A percentile compares a stretch with the other conserved stretches of the same genome.
These are phyloP conservation scores for Creontiades dilutus DNA, from an alignment of 2,888 invertebrate genomes.

Conservation along the genomic window DNA sequence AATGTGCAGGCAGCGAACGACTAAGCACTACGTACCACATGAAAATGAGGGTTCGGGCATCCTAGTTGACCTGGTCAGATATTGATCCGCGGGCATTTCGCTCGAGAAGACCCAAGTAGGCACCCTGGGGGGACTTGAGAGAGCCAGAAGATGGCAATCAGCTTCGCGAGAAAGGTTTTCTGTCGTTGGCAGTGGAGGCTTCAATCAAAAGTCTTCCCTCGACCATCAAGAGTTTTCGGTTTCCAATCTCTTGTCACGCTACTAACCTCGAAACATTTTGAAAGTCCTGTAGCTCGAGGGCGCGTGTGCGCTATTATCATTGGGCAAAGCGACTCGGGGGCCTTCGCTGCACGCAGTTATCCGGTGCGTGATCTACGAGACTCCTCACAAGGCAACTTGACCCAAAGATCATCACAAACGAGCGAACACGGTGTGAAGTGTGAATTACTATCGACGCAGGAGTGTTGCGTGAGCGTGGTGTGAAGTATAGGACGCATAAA, in stretches of 20 bases:
- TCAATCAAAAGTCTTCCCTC: constrained; percentile 45
- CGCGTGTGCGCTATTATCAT: constrained; percentile 45
- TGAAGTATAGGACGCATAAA: neutral
- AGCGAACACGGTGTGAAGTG: neutral
- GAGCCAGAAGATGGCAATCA: constrained; percentile 41
- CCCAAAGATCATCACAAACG: neutral
- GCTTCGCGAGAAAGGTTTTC: constrained; percentile 18
- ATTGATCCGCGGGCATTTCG: constrained; percentile 23
- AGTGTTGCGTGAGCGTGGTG: neutral
- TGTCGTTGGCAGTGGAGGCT: constrained; percentile 29
- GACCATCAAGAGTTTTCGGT: neutral
- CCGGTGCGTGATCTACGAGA: constrained; percentile 31
- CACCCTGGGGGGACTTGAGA: constrained; percentile 21
- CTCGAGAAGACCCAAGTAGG: constrained; percentile 1
- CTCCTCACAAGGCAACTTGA: neutral
- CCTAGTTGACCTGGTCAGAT: constrained; percentile 46
- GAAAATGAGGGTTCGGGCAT: neutral
- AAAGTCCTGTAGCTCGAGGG: constrained; percentile 36
- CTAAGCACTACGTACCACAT: constrained; percentile 28
- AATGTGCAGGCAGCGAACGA: neutral
- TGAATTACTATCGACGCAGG: neutral
- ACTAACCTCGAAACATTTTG: constrained; percentile 53
- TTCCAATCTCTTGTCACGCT: constrained; percentile 54
- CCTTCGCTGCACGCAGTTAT: neutral
- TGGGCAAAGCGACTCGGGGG: neutral